Conservation (phyloP, 2,888 invertebrate genomes). For the Beris chalybata region DNA sequence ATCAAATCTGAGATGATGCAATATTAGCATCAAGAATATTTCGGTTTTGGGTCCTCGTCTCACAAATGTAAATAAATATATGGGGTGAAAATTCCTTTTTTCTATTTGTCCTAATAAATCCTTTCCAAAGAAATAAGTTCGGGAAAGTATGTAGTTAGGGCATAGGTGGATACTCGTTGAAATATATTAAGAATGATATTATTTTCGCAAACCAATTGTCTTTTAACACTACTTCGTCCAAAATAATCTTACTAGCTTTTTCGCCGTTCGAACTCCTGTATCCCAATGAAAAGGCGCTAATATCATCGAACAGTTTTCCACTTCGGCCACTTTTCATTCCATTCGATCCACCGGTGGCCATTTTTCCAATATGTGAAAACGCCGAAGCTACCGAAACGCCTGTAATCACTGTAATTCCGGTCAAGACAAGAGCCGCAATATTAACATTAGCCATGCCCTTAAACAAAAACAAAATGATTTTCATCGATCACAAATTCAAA, state of each 20-base stretch:
- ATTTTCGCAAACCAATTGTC: too few species aligned
- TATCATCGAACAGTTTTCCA: constrained; percentile 3
- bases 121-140: too few species aligned
- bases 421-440: constrained; percentile 60
- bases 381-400: constrained; percentile 53
- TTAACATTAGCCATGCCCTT: constrained; percentile 60
- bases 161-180: too few species aligned
- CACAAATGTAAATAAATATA: too few species aligned
- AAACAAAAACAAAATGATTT: constrained; percentile 37
- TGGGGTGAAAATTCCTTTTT: too few species aligned
- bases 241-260: constrained; percentile 7
- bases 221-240: neutral
- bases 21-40: too few species aligned
- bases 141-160: too few species aligned
- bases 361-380: constrained; percentile 7
- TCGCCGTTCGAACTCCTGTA: constrained; percentile 2
- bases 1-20: too few species aligned
- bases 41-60: too few species aligned
- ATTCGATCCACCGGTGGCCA: neutral
- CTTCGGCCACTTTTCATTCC: neutral
- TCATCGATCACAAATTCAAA: constrained; percentile 1
- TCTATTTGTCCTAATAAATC: too few species aligned
- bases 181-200: too few species aligned
- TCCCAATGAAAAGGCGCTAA: constrained; percentile 1
- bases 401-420: constrained; percentile 60